Conservation (phyloP, 2,888 invertebrate species). For the Diarsia dahlii region DNA sequence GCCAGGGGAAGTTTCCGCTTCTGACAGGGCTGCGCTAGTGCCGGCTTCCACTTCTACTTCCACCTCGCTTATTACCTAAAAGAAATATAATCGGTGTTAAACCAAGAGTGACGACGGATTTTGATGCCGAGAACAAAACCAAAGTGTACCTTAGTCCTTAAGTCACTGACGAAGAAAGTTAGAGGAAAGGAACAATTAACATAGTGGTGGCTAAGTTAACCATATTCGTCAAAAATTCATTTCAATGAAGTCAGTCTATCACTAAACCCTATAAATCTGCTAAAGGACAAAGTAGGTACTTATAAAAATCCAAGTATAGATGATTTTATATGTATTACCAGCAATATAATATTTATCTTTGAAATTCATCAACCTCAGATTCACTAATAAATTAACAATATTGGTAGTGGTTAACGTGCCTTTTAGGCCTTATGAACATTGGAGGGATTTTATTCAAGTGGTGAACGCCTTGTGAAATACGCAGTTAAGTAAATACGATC, state of each 20-base stretch:
- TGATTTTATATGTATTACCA: background rate
- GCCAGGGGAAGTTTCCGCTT: conserved; percentile 92
- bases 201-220: background rate
- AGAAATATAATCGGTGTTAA: conserved; percentile 1
- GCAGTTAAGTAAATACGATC: background rate
- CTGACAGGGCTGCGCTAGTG: conserved; percentile 89
- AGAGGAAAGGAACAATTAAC: background rate
- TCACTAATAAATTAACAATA: background rate
- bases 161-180: background rate
- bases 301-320: background rate
- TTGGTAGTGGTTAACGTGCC: too few relatives aligned
- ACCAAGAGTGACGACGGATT: background rate
- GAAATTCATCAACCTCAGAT: background rate
- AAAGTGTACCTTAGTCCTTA: background rate
- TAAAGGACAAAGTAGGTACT: background rate
- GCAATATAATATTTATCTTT: conserved; percentile 6
- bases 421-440: too few relatives aligned
- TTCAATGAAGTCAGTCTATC: background rate
- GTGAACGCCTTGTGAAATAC: too few relatives aligned
- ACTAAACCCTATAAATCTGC: background rate
- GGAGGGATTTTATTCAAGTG: too few relatives aligned
- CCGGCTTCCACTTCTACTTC: conserved; percentile 90
- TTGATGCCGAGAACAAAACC: background rate
- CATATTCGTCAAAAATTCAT: background rate
- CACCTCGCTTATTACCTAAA: conserved; percentile 82